Percentiles rank a stretch among this genome's conserved stretches.
Conservation (phyloP, 2,113 vertebrate genomes). For the Phocoena phocoena region DNA sequence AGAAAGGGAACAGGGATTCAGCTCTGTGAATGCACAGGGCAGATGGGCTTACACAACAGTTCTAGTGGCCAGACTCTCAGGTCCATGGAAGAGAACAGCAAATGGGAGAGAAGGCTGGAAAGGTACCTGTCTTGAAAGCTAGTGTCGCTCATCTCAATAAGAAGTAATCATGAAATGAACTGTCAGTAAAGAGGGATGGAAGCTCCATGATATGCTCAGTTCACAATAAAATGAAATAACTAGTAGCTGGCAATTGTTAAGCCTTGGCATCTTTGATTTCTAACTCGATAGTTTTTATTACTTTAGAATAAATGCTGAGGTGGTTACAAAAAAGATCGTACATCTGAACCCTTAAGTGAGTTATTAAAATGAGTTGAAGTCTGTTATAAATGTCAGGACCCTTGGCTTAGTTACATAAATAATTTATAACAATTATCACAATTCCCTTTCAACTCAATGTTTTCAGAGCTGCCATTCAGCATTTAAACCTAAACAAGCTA, state of each 20-base stretch:
- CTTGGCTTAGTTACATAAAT: not conserved
- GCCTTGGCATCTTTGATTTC: not conserved
- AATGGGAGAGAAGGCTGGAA: not conserved
- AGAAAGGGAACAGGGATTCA: not conserved
- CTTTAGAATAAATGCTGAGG: slow-evolving; percentile 3
- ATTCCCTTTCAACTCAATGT: not conserved
- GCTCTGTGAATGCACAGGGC: not conserved
- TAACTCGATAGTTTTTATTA: not conserved
- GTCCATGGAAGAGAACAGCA: not conserved
- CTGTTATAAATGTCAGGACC: not conserved
- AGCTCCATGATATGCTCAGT: not conserved
- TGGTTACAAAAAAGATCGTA: not conserved
- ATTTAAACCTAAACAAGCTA: not conserved
- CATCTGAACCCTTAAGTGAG: not conserved
- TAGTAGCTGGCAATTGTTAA: not conserved
- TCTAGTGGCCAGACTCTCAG: not conserved
- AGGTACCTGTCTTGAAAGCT: not conserved
- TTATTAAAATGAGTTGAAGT: slow-evolving; percentile 33
- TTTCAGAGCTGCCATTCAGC: not conserved
- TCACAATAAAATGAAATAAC: not conserved
- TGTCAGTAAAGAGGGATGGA: not conserved
- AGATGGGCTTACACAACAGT: not conserved
- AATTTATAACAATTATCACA: not conserved
- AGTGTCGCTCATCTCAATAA: not conserved
- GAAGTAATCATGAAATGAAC: not conserved